Evolutionary conservation across 2,888 invertebrate species (phyloP), one percentile per base, ranked within the genome.

Genomic region (Drosophila quinaria): DNA sequence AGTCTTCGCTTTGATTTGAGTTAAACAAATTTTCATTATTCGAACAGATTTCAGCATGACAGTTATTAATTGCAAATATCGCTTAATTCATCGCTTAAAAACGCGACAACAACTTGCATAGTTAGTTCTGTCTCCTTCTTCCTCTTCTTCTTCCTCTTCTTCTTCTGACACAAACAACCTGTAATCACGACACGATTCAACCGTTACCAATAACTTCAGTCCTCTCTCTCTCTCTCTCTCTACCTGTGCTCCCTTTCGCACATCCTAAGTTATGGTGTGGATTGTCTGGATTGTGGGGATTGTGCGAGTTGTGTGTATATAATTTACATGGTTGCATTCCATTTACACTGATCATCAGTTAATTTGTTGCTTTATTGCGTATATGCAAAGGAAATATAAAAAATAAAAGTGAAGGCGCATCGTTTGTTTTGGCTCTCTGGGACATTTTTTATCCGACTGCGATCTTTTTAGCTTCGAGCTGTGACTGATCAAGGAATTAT

Each of bases 51-150:
- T 89, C 84, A 89, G 83, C 88, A 81, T 91, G 91, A 91, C 91
- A 91, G 91, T 90, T 91, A 91, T 91, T 91, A 91, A 91, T 91
- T 91, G 91, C 91, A 90, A 91, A 91, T 91, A 91, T 91, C 91
- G 89, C 89, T 90, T 89, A 90, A 91, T 90, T 91, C 91, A 91
- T 91, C 91, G 91, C 88, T 84, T 88, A 78, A 87, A 90, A 90
- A 86, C 39, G 76, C 90, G 88, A 90, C 90, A 90, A 89, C 88
- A 89, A 76, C 49, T 88, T 80, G 78, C 83, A 83, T 80, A 87
- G 85, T 87, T 86, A 63, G 78, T 70, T 61, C 73, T 72, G 58
- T 61, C 49, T 63, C 8, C 19, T 13, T 13, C 25, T 9, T n/a
- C 39, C 3, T 39, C 25, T 22, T n/a, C 39, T 4, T 39, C 25